Conservation (phyloP, 2,888 invertebrate species). For the Ectemnius continuus region DNA sequence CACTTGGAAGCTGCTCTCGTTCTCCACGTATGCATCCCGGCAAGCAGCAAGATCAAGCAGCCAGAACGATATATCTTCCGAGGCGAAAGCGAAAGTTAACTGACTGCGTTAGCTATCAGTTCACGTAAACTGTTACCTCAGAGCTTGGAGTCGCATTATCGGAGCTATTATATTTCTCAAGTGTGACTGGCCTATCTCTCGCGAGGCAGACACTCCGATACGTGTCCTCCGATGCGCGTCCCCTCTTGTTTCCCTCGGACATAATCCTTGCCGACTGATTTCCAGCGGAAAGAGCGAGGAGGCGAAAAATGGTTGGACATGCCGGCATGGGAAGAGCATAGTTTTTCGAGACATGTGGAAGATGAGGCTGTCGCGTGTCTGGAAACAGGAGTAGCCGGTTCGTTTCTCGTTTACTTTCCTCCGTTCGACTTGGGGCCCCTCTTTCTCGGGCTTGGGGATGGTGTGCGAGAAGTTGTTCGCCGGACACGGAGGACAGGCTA, state of each 20-base stretch:
- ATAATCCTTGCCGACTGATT: neutral
- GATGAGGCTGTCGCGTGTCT: constrained; percentile 23
- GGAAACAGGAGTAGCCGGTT: constrained; percentile 8
- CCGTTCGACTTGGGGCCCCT: constrained; percentile 8
- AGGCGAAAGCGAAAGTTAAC: constrained; percentile 5
- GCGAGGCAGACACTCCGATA: too few relatives aligned
- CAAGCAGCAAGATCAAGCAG: neutral
- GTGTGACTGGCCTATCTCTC: too few relatives aligned
- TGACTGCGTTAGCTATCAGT: neutral
- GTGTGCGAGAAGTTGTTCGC: constrained; percentile 22
- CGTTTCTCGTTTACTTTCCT: constrained; percentile 13
- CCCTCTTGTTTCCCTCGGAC: too few relatives aligned
- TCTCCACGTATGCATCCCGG: neutral
- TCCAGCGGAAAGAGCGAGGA: neutral
- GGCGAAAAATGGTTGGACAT: neutral
- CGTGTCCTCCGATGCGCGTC: too few relatives aligned
- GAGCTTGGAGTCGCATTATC: too few relatives aligned
- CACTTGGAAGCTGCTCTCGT: neutral
- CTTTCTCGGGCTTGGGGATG: constrained; percentile 8
- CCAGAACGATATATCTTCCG: constrained; percentile 2
- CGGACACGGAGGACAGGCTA: constrained; percentile 46
- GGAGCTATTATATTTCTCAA: too few relatives aligned
- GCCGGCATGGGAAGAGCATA: neutral
- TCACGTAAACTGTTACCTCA: neutral
- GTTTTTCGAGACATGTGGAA: neutral